These are phyloP conservation scores for Rhagologus leucostigma DNA, from an alignment of 2,113 vertebrate species.

Conservation along the genomic window DNA sequence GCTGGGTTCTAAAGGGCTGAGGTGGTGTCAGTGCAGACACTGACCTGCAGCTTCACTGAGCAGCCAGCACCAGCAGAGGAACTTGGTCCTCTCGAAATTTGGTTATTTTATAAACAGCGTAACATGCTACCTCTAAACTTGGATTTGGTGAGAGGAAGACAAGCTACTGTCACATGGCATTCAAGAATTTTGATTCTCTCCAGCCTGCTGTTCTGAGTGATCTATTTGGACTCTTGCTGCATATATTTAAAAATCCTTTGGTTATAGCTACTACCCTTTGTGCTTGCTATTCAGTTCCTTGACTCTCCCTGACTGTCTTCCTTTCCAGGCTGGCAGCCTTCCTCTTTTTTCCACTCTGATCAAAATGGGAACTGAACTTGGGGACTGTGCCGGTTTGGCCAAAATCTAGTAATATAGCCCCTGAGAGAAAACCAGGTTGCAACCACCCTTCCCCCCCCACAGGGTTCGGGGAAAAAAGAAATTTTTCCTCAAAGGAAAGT, in stretches of 20 bases:
- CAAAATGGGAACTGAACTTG: background rate
- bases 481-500: no score
- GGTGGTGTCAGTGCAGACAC: background rate
- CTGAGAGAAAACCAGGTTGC: no score
- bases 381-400: no score
- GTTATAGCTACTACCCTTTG: background rate
- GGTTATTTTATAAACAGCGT: background rate
- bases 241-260: background rate
- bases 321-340: background rate
- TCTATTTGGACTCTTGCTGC: background rate
- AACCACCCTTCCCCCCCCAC: no score
- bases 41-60: background rate
- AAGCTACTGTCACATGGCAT: background rate
- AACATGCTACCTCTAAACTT: background rate
- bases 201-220: background rate
- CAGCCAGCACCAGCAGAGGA: background rate
- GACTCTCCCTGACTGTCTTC: background rate
- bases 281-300: background rate
- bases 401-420: no score
- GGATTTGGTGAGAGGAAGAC: background rate
- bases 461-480: no score
- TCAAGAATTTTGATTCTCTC: background rate
- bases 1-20: background rate
- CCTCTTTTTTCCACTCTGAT: background rate
- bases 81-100: background rate